Percentiles rank a stretch among this genome's conserved stretches.
Evolutionary conservation across 2,888 invertebrate genomes (phyloP).

Genomic region (Clivina fossor): DNA sequence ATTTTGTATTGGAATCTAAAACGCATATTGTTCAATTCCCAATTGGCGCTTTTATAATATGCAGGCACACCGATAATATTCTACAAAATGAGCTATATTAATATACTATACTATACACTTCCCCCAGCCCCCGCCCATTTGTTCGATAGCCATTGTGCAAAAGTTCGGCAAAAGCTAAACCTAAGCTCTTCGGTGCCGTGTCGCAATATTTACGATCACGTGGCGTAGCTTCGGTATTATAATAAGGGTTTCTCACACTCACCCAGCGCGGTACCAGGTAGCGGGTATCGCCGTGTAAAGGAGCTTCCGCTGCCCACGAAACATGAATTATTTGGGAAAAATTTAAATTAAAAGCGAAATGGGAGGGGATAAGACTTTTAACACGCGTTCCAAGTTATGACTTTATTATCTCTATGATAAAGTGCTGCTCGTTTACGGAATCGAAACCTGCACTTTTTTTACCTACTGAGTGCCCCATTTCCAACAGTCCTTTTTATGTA

Average conservation of each 20-base stretch:
- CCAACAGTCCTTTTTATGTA: no score
- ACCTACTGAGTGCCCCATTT: neutral
- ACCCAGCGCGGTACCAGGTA: constrained; percentile 42
- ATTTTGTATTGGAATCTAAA: no score
- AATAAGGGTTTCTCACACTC: constrained; percentile 34
- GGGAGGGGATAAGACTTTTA: constrained; percentile 37
- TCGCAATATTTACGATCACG: constrained; percentile 32
- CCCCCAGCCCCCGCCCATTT: no score
- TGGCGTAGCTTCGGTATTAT: constrained; percentile 30
- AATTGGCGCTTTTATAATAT: no score
- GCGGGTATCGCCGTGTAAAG: constrained; percentile 43
- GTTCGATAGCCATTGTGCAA: constrained; percentile 22
- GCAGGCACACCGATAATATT: no score
- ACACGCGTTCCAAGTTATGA: constrained; percentile 43
- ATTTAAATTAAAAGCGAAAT: constrained; percentile 42
- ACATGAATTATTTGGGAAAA: constrained; percentile 44
- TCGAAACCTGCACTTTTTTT: constrained; percentile 11
- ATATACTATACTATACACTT: no score
- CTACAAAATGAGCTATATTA: no score
- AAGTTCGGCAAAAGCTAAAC: no score
- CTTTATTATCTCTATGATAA: constrained; percentile 45
- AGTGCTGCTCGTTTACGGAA: constrained; percentile 38
- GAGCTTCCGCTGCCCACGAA: constrained; percentile 37
- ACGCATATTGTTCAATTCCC: no score
- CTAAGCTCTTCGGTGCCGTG: constrained; percentile 22